Evolutionary conservation across 2,888 invertebrate genomes (phyloP), one percentile per base, ranked within the genome.

Genomic region (Hirtodrosophila confusa): DNA sequence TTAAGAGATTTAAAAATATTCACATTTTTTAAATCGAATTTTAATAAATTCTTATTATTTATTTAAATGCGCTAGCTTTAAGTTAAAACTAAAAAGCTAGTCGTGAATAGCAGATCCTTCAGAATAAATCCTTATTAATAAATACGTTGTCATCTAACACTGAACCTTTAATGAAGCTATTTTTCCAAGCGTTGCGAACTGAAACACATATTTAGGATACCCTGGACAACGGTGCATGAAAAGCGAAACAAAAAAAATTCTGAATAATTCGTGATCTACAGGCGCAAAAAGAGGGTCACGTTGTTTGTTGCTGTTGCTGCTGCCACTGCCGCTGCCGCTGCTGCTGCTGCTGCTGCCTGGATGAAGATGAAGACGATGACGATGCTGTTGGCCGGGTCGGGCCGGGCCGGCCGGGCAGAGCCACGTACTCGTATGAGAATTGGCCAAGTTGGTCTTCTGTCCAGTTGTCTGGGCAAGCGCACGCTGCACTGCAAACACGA

Each of bases 211-310:
- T 40, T 8, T 6, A 17, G n/a, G 7, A 50, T 57, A 56, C 66
- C 39, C 76, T n/a, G n/a, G 12, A 27, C 7, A 35, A 48, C 12
- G 37, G 40, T 45, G 49, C 27, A 44, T 51, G 7, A 58, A 61
- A 63, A 56, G 44, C 53, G 12, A 60, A 76, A 65, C 40, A 61
- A 65, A 60, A 73, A 68, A 77, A 82, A 88, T 85, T 80, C 82
- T 84, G 84, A 89, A 89, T 89, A 87, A 87, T 88, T 90, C 90
- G 90, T 90, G 90, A 90, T 90, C 83, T 77, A 76, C 83, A 90
- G 90, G 90, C 90, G 90, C 90, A 90, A 90, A 89, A 90, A 90
- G 88, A 89, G 88, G 90, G 90, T 90, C 90, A 90, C 90, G 90
- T 86, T 89, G 88, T 80, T 68, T 62, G 64, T 40, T 44, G 71